Base-by-base conservation (phyloP, 2,797 vertebrate species). In the Lepidocolaptes lacrymiger region DNA sequence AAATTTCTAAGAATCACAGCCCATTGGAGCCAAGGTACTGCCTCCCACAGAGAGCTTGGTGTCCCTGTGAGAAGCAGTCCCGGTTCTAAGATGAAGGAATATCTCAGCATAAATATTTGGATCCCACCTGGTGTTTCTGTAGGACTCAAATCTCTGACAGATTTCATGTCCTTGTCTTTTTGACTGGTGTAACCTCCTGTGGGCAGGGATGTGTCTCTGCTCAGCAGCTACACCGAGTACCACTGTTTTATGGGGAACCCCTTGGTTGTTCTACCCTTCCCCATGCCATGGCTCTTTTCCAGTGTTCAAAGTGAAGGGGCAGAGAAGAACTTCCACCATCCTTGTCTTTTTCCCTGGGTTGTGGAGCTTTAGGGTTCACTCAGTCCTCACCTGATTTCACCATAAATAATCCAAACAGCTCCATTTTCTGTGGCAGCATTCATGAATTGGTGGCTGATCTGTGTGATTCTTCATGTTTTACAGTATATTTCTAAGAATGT, bases 401-500 rank as follows among this genome's bases (percentile, higher is more conserved):
- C 48, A 59, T 59, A 69, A 89, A 48, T 36, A 37, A 58, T 36
- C 52, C 54, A 59, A n/a, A 22, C 58, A 75, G 73, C 9, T 2
- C 1, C 41, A 26, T 63, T 41, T 67, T 37, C 51, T 44, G 17
- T 39, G 44, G n/a, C 32, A 52, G 34, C 6, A 1, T 22, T 67
- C 52, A 21, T 24, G 71, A 54, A 11, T 36, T 64, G 19, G 7
- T 69, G 62, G 14, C 76, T 95, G 62, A 93, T 14, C 34, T 69
- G 19, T 80, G 44, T 61, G 27, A 30, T 66, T 88, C 62, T 97
- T 49, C 91, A 34, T 93, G 1, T 97, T 84, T 96, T 97, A 48
- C 97, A 99, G 99, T 99, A 99, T 95, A 99, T 99, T 97, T 99
- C 99, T 97, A 99, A 99, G 98, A 99, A 99, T 9, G 97, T 99